Evolutionary conservation across 2,888 invertebrate genomes (phyloP), one percentile per base, ranked within the genome.

Genomic region (Tethea ocularis): DNA sequence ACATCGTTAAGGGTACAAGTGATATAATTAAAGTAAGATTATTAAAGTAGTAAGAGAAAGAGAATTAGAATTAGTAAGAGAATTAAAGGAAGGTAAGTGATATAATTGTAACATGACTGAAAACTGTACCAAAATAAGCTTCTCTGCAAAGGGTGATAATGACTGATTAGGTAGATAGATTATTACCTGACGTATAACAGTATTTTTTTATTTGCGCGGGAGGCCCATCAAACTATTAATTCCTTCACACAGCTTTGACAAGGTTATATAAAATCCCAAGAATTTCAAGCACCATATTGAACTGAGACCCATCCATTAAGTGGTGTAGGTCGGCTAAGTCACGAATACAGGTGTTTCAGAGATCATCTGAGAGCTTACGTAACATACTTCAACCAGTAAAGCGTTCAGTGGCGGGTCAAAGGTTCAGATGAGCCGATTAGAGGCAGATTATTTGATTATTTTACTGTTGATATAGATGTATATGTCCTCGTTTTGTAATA

Each of bases 321-420:
- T 24, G 33, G 8, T 33, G 33, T 33, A 33, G 33, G 54, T 33
- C 22, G 20, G 54, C 10, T 36, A 17, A 54, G 33, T 33, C 54
- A 54, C 33, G 33, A 54, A 22, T 13, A 54, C 54, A 33, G 33
- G 54, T 33, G 33, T 46, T 46, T 46, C 10, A 22, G 20, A 33
- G 20, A 33, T 33, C 17, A 15, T 46, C 46, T 46, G 10, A 10
- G 46, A 46, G 20, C 20, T 54, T 20, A 33, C 20, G 22, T 33
- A 54, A 54, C 33, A 29, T 4, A n/a, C 10, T 7, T 33, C 54
- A 33, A 22, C 17, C 22, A 20, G 54, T 22, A 33, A 33, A 36
- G 22, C 36, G 54, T 20, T 54, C 54, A 54, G 54, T 24, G 33
- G 33, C 33, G 33, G 54, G 54, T 54, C 22, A 54, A 54, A 54